Conservation (phyloP, 2,797 vertebrate genomes). For the Helostoma temminkii region DNA sequence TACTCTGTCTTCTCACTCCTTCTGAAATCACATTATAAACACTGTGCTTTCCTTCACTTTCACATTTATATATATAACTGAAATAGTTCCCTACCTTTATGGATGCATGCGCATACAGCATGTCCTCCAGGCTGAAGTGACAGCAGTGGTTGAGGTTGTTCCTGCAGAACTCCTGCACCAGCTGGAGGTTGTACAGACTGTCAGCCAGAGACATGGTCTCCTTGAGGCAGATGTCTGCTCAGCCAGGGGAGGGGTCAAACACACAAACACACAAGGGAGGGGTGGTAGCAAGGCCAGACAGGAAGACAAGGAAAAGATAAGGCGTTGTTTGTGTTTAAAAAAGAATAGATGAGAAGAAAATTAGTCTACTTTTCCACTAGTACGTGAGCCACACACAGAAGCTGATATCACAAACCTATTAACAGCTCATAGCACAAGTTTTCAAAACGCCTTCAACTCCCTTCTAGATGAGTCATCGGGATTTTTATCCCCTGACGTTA, state of each 20-base stretch:
- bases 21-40: conserved; percentile 12
- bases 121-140: conserved; percentile 97
- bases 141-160: conserved; percentile 96
- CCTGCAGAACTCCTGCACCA: conserved; percentile 96
- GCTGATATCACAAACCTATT: conserved; percentile 32
- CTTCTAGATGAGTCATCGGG: conserved; percentile 57
- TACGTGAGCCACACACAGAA: conserved; percentile 1
- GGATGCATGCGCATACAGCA: conserved; percentile 95
- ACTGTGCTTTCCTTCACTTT: neutral
- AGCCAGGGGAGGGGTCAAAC: conserved; percentile 63
- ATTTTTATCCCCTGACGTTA: conserved; percentile 46
- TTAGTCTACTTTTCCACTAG: conserved; percentile 6
- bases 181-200: conserved; percentile 96
- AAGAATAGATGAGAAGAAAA: conserved; percentile 30
- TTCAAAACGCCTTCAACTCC: conserved; percentile 25
- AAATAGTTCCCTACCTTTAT: conserved; percentile 88
- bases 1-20: conserved; percentile 10
- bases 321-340: conserved; percentile 53
- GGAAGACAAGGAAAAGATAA: conserved; percentile 72
- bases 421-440: conserved; percentile 19
- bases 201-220: conserved; percentile 98
- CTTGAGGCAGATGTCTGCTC: conserved; percentile 95
- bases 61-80: neutral
- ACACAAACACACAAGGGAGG: conserved; percentile 33
- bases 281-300: conserved; percentile 54